Conservation (phyloP, 2,888 invertebrate genomes). For the Enchytraeus crypticus region DNA sequence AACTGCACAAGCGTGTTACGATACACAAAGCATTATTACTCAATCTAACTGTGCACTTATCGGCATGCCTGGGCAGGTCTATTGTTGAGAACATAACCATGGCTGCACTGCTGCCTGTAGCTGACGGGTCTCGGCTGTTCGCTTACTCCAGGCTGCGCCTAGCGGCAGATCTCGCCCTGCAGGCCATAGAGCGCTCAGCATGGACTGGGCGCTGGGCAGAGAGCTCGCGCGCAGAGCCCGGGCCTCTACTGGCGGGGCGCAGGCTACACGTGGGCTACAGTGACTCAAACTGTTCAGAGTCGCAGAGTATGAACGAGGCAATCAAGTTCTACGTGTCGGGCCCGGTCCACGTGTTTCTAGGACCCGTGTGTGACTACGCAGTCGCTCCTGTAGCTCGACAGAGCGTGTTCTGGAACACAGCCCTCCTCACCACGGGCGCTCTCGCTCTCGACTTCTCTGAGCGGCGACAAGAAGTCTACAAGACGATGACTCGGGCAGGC, state of each 20-base stretch:
- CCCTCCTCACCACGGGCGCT: constrained; percentile 64
- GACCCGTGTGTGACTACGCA: constrained; percentile 55
- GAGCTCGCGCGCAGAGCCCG: constrained; percentile 40
- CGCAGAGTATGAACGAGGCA: constrained; percentile 29
- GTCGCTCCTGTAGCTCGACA: constrained; percentile 78
- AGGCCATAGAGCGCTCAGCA: constrained; percentile 30
- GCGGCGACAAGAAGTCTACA: constrained; percentile 53
- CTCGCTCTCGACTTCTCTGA: constrained; percentile 39
- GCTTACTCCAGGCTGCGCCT: constrained; percentile 10
- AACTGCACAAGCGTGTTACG: too few relatives aligned
- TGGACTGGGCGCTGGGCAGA: constrained; percentile 39
- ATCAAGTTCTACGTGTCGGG: constrained; percentile 34
- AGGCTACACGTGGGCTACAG: constrained; percentile 14
- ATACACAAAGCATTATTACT: too few relatives aligned
- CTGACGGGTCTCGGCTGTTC: background rate
- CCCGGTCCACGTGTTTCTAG: constrained; percentile 35
- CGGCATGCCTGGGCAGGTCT: too few relatives aligned
- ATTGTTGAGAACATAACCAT: background rate
- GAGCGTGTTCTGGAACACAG: constrained; percentile 78
- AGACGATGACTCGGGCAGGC: constrained; percentile 60
- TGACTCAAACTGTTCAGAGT: constrained; percentile 21
- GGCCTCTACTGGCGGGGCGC: constrained; percentile 25
- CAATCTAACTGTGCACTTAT: too few relatives aligned
- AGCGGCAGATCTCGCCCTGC: constrained; percentile 38
- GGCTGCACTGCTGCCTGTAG: background rate